Evolutionary conservation across 1,140 invertebrate species (phyloP).

Genomic region (Coenobita brevimanus): DNA sequence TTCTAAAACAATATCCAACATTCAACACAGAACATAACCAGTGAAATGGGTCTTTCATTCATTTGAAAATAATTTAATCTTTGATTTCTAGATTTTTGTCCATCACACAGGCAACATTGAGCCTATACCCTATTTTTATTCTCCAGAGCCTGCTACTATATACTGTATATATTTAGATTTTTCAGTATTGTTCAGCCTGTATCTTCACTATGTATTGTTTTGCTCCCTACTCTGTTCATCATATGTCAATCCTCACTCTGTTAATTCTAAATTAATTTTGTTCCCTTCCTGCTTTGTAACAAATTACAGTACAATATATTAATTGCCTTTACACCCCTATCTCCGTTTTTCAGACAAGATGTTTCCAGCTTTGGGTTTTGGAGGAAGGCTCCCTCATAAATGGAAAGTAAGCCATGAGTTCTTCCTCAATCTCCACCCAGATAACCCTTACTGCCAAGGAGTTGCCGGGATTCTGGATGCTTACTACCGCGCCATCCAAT

Average conservation of each 20-base stretch:
- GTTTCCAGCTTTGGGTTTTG: constrained; percentile 76
- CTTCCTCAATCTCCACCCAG: constrained; percentile 76
- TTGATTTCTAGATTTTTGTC: background rate
- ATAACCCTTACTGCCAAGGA: constrained; percentile 76
- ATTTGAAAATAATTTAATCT: background rate
- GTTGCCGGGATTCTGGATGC: constrained; percentile 76
- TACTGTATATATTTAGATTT: too few relatives aligned
- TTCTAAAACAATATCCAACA: too few relatives aligned
- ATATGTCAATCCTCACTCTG: too few relatives aligned
- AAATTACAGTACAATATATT: too few relatives aligned
- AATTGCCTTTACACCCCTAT: too few relatives aligned
- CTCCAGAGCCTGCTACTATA: background rate
- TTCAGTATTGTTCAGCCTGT: too few relatives aligned
- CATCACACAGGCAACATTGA: background rate
- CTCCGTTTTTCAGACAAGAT: constrained; percentile 73
- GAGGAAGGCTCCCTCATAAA: constrained; percentile 74
- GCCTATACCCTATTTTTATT: background rate
- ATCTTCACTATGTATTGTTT: too few relatives aligned
- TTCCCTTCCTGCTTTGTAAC: background rate
- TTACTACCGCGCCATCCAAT: constrained; percentile 74
- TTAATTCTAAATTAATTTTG: too few relatives aligned
- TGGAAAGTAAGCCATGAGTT: constrained; percentile 75
- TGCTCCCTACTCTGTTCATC: too few relatives aligned
- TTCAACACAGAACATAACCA: too few relatives aligned
- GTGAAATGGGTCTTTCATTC: too few relatives aligned